Base-by-base conservation (phyloP, 2,888 invertebrate genomes). In the Campoplex nolae region DNA sequence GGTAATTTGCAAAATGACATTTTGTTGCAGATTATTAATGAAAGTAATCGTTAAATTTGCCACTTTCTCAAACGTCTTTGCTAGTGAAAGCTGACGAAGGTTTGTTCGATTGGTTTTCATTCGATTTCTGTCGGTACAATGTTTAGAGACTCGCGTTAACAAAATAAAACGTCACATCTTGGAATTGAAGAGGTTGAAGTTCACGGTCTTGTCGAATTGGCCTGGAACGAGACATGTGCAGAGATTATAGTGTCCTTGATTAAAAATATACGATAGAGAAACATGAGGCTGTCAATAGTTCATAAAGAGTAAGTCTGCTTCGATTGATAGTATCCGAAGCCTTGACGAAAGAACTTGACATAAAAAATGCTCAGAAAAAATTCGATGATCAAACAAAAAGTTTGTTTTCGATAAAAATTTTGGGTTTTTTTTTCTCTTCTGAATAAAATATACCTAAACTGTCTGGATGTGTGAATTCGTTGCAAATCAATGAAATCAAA, bases 181-280 rank as follows among this genome's bases (percentile, higher is more conserved):
- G 1, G 70, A 7, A 48, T 45, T 8, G 48, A 48, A 48, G 16
- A 48, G 70, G 23, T 35, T 28, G 51, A 51, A 51, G 32, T 32
- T 51, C 51, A 32, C 2, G 35, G 32, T 13, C 56, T 56, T 28
- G 74, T 56, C 4, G 23, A 56, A 42, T 56, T 54, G 38, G 38
- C 56, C 7, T 74, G 74, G 74, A 56, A 56, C 38, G 74, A 74
- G 16, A 8, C 23, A 18, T 42, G 75, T 76, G 18, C 45, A 65
- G 42, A 75, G 58, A 75, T 75, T 73, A 58, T n/a, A 32, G 62
- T 68, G 56, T 65, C 62, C 80, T 73, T 51, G 73, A 71, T 65
- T 23, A 65, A 76, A 48, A n/a, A 76, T 76, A 48, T 51, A 65
- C 48, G 35, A 35, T n/a, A 65, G 65, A 32, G 51, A 65, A 65